These are phyloP conservation scores for Hydra vulgaris DNA, from an alignment of 30 jellyfish, hydroid and myxozoan genomes.

Conservation along the genomic window DNA sequence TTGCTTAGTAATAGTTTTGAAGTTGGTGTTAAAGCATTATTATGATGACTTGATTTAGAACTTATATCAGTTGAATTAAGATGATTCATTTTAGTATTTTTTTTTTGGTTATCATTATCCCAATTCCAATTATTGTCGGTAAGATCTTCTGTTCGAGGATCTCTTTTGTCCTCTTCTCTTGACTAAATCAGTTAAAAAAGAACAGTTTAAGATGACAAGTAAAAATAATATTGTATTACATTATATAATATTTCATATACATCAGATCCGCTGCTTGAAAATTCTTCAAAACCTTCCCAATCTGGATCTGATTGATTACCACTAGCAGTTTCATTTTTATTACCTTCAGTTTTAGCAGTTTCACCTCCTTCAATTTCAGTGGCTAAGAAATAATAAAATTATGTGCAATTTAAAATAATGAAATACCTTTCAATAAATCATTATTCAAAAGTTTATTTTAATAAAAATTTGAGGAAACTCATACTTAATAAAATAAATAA, in stretches of 20 bases:
- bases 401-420: too few relatives aligned
- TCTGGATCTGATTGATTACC: conserved; percentile 69
- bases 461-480: background rate
- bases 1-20: too few relatives aligned
- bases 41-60: background rate
- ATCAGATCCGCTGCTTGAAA: conserved; percentile 51
- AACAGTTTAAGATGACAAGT: background rate
- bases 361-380: too few relatives aligned
- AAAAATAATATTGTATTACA: too few relatives aligned
- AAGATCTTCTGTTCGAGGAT: background rate
- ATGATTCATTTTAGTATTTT: background rate
- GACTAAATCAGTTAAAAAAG: background rate
- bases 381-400: background rate
- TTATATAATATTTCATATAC: background rate
- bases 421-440: too few relatives aligned
- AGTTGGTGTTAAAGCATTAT: too few relatives aligned
- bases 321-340: background rate
- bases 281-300: conserved; percentile 90
- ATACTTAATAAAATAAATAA: too few relatives aligned
- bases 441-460: too few relatives aligned
- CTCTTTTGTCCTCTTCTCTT: conserved; percentile 1
- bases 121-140: background rate
- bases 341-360: background rate
- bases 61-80: background rate
- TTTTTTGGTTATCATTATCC: background rate